Conservation (phyloP, 2,113 vertebrate species). For the Tautogolabrus adspersus region DNA sequence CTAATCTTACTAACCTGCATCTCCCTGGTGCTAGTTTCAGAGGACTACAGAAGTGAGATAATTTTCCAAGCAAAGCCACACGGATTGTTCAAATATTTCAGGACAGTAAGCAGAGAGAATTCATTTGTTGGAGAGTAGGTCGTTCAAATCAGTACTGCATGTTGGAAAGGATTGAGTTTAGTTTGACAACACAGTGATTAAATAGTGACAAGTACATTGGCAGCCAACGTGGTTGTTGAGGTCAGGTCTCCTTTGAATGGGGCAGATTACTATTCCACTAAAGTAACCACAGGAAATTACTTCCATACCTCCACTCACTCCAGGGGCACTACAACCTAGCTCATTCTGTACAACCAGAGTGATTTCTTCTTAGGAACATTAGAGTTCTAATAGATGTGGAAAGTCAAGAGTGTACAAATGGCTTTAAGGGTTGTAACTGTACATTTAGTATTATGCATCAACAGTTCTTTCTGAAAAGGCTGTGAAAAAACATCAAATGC, state of each 20-base stretch:
- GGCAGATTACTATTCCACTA: not conserved
- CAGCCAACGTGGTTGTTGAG: not conserved
- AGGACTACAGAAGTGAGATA: constrained; percentile 20
- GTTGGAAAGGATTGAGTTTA: not conserved
- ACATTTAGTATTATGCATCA: not conserved
- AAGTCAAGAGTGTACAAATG: not conserved
- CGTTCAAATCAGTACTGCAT: not conserved
- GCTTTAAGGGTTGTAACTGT: not conserved
- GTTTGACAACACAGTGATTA: constrained; percentile 7
- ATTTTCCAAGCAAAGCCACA: constrained; percentile 26
- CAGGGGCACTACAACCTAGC: not conserved
- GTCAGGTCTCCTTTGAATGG: constrained; percentile 5
- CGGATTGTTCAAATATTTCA: not conserved
- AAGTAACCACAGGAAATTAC: constrained; percentile 25
- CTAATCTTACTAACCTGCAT: too few species aligned
- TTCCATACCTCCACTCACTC: constrained; percentile 16
- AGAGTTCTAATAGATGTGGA: not conserved
- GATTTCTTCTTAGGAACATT: not conserved
- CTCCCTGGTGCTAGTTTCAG: too few species aligned
- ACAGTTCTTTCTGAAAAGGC: not conserved
- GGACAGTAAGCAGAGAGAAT: not conserved
- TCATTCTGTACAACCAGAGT: not conserved
- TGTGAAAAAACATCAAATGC: not conserved
- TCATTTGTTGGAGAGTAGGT: constrained; percentile 4
- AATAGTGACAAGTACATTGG: not conserved